Evolutionary conservation across 2,888 invertebrate species (phyloP), one percentile per base, ranked within the genome.

Genomic region (Cinara cedri): DNA sequence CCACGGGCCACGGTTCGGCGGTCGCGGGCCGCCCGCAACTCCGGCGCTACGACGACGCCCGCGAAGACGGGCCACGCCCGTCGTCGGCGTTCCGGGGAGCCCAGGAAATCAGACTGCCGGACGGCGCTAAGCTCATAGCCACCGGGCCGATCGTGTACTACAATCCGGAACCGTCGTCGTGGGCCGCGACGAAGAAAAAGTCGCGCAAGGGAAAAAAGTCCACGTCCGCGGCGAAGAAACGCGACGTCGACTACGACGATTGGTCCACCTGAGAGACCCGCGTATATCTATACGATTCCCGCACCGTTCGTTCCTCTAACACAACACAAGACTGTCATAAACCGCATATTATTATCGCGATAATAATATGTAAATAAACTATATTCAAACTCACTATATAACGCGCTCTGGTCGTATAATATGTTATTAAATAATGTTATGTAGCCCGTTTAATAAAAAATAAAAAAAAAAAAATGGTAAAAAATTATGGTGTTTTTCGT

Each of bases 131-230:
- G 86, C 85, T 92, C 80, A 91, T 93, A 46, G 93, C 92, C 74
- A 90, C 89, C 19, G 93, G 93, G 66, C 93, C 93, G 70, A 89
- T 91, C 81, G 88, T 93, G 84, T 93, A 92, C 85, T 81, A 81
- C 51, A 82, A 82, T 66, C 82, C 82, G 55, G 81, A 81, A 46
- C 76, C 81, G 46, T 68, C 57, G 21, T 24, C 60, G 16, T 46
- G 34, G 34, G 34, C 26, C 49, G 3, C 57, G 46, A 10, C 19
- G 21, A 24, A 26, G n/a, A 74, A 66, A 14, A 51, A 14, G 44
- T 57, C 65, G 13, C 71, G 65, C 3, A 51, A 81, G 21, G 49
- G n/a, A 2, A 71, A 51, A 51, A 80, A 70, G 14, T 49, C 57
- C n/a, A 6, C 44, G 21, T 19, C 51, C 16, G 2, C 1, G 3